phyloP scores from a whole-genome alignment of 2,888 invertebrate genomes.

The Caenorhabditis macrosperma region DNA sequence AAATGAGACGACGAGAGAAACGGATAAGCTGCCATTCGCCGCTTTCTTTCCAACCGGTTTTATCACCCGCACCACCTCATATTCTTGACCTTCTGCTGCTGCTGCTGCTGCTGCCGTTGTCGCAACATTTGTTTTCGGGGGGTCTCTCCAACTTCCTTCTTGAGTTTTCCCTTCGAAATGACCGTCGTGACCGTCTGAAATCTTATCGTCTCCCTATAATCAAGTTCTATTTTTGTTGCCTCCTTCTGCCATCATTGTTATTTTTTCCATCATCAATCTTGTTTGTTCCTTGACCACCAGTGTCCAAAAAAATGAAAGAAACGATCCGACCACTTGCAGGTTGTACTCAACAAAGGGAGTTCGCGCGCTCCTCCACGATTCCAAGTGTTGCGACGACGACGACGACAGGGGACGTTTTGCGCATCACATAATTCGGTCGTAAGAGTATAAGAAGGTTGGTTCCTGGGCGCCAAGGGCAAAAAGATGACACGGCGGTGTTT shows the following conservation, averaged over 20 bases:
- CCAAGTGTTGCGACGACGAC: constrained; percentile 29
- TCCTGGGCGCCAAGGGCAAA: constrained; percentile 22
- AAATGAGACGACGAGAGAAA: not conserved
- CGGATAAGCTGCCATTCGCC: constrained; percentile 28
- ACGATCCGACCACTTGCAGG: constrained; percentile 24
- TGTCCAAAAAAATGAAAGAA: not conserved
- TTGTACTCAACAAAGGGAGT: constrained; percentile 52
- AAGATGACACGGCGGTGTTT: constrained; percentile 26
- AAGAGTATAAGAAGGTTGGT: constrained; percentile 45
- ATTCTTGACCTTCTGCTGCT: constrained; percentile 58
- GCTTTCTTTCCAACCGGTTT: constrained; percentile 36
- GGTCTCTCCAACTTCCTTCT: constrained; percentile 38
- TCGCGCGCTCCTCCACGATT: constrained; percentile 44
- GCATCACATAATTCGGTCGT: constrained; percentile 34
- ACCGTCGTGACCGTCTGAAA: constrained; percentile 32
- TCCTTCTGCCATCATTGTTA: not conserved
- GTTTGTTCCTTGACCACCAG: constrained; percentile 25
- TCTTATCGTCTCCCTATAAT: constrained; percentile 34
- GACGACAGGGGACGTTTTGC: not conserved
- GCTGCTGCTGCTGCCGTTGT: constrained; percentile 34
- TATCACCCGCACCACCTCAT: constrained; percentile 40
- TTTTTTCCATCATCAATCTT: not conserved
- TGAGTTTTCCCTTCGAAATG: not conserved
- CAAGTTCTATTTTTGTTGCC: constrained; percentile 35
- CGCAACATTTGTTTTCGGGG: constrained; percentile 34